Percentiles rank a stretch among this genome's conserved stretches.
Conservation (phyloP, 2,888 invertebrate genomes). For the Spatulosminthurus flaviceps region DNA sequence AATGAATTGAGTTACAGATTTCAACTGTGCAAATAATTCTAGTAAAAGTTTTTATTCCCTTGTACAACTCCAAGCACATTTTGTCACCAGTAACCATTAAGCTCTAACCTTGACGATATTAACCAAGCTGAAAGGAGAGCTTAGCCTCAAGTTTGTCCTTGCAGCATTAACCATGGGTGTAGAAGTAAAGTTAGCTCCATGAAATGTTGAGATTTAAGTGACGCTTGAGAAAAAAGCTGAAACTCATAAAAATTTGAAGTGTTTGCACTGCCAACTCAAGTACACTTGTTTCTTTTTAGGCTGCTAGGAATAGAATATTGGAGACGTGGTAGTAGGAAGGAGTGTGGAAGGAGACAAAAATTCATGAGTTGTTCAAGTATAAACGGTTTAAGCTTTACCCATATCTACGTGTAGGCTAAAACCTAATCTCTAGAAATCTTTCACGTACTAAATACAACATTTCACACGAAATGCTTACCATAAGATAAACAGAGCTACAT, state of each 20-base stretch:
- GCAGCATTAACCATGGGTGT: neutral
- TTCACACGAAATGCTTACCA: neutral
- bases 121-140: neutral
- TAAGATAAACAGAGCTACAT: neutral
- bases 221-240: conserved; percentile 23
- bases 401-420: neutral
- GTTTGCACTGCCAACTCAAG: neutral
- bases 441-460: neutral
- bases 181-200: neutral
- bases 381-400: conserved; percentile 9
- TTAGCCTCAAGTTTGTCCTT: neutral
- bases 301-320: too few species aligned
- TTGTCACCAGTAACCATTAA: neutral
- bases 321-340: too few species aligned
- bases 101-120: neutral
- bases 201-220: conserved; percentile 29
- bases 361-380: conserved; percentile 35
- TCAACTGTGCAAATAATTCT: too few species aligned
- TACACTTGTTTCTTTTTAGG: conserved; percentile 12
- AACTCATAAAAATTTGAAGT: conserved; percentile 33
- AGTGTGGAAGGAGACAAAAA: conserved; percentile 11
- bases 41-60: too few species aligned
- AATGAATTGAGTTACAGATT: too few species aligned
- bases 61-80: too few species aligned
- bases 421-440: neutral